Conservation (phyloP, 2,888 invertebrate species). For the Arctia plantaginis region DNA sequence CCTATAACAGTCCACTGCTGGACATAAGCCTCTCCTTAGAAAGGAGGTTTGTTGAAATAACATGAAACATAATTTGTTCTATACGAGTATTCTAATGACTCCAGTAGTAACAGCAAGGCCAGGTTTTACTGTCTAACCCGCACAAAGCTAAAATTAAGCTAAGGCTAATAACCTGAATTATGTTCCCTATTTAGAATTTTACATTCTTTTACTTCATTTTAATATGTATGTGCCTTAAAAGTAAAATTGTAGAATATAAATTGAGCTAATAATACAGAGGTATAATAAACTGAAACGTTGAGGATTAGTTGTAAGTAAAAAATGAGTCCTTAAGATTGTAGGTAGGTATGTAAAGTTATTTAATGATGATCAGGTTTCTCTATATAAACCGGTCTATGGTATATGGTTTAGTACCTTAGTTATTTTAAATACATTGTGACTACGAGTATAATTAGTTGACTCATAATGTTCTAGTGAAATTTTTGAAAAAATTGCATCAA, state of each 20-base stretch:
- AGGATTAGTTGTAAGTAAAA: background rate
- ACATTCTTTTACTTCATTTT: slow-evolving; percentile 33
- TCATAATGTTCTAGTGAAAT: background rate
- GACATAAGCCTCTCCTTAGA: no score
- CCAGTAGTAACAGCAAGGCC: background rate
- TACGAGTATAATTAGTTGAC: no score
- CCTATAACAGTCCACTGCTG: no score
- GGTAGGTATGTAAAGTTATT: background rate
- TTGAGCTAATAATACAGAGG: background rate
- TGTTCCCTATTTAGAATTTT: slow-evolving; percentile 34
- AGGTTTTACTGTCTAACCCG: slow-evolving; percentile 4
- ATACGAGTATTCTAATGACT: slow-evolving; percentile 12
- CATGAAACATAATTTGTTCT: background rate
- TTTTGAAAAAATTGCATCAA: background rate
- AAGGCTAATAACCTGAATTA: slow-evolving; percentile 26
- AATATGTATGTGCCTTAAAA: slow-evolving; percentile 29
- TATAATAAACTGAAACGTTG: background rate
- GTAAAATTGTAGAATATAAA: slow-evolving; percentile 26
- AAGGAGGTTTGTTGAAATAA: background rate
- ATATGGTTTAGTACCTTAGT: background rate
- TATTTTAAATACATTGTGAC: background rate
- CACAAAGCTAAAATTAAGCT: slow-evolving; percentile 23
- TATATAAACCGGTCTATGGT: background rate
- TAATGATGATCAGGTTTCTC: background rate
- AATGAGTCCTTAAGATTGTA: background rate